Percentiles rank a stretch among this genome's conserved stretches.
Evolutionary conservation across 2,113 vertebrate species (phyloP).

Genomic region (Taxidea taxus): DNA sequence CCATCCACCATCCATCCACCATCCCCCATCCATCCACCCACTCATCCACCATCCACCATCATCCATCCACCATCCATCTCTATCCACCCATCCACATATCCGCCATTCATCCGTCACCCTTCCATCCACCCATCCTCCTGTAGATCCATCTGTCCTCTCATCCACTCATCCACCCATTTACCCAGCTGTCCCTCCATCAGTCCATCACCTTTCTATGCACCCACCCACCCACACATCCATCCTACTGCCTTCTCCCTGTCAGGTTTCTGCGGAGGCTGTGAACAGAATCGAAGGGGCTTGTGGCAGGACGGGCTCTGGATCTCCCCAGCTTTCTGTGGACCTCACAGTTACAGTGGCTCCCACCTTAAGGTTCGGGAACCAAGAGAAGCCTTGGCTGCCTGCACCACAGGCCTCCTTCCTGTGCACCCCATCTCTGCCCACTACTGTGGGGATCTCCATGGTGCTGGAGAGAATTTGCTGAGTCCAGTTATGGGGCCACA

Average conservation of each 20-base stretch:
- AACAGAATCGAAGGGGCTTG: too few relatives aligned
- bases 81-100: too few relatives aligned
- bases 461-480: neutral
- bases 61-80: too few relatives aligned
- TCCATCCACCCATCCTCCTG: neutral
- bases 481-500: rapidly evolving
- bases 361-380: neutral
- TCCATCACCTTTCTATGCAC: too few relatives aligned
- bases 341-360: rapidly evolving
- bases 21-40: too few relatives aligned
- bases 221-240: too few relatives aligned
- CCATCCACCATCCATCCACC: neutral
- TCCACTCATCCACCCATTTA: too few relatives aligned
- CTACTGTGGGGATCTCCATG: rapidly evolving
- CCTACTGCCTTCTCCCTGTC: neutral
- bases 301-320: rapidly evolving
- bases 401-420: rapidly evolving
- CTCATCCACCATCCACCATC: rapidly evolving
- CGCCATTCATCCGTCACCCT: too few relatives aligned
- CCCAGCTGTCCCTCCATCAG: too few relatives aligned
- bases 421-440: rapidly evolving
- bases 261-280: rapidly evolving
- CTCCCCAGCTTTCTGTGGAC: neutral
- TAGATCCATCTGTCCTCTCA: too few relatives aligned
- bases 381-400: neutral